These are phyloP conservation scores for Polyergus mexicanus DNA, from an alignment of 1,140 invertebrate genomes.

Conservation along the genomic window DNA sequence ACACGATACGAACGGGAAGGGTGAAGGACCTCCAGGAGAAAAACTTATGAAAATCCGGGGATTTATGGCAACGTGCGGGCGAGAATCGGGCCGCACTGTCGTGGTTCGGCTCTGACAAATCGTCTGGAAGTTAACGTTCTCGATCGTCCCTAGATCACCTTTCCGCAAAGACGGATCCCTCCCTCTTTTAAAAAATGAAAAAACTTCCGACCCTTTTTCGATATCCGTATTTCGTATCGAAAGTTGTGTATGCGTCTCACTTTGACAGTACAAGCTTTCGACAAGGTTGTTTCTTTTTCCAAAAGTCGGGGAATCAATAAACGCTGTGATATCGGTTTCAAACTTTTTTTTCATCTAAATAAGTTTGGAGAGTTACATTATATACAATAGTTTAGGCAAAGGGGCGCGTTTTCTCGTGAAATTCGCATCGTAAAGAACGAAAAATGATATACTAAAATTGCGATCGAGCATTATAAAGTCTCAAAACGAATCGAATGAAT, in stretches of 20 bases:
- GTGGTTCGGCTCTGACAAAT: conserved; percentile 76
- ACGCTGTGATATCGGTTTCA: conserved; percentile 30
- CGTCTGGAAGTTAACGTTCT: conserved; percentile 79
- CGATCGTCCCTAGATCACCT: conserved; percentile 71
- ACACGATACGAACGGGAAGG: conserved; percentile 40
- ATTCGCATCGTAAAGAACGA: not conserved
- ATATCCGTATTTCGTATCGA: conserved; percentile 35
- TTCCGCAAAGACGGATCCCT: conserved; percentile 49
- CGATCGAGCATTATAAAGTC: not conserved
- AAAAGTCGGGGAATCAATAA: conserved; percentile 49
- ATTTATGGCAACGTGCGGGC: conserved; percentile 73
- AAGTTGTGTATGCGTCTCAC: conserved; percentile 30
- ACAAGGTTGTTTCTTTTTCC: conserved; percentile 1
- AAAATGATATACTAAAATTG: not conserved
- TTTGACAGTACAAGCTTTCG: conserved; percentile 19
- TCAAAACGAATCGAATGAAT: conserved; percentile 3
- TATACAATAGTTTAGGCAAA: conserved; percentile 7
- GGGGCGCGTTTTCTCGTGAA: conserved; percentile 3
- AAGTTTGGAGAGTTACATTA: conserved; percentile 11
- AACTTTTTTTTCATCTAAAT: not conserved
- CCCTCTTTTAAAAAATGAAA: conserved; percentile 13
- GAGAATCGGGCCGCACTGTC: conserved; percentile 60
- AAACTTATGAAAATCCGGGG: conserved; percentile 80
- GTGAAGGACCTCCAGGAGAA: conserved; percentile 34
- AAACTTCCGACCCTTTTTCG: conserved; percentile 7